phyloP scores from a whole-genome alignment of 2,797 vertebrate species.

The Scleropages formosus region DNA sequence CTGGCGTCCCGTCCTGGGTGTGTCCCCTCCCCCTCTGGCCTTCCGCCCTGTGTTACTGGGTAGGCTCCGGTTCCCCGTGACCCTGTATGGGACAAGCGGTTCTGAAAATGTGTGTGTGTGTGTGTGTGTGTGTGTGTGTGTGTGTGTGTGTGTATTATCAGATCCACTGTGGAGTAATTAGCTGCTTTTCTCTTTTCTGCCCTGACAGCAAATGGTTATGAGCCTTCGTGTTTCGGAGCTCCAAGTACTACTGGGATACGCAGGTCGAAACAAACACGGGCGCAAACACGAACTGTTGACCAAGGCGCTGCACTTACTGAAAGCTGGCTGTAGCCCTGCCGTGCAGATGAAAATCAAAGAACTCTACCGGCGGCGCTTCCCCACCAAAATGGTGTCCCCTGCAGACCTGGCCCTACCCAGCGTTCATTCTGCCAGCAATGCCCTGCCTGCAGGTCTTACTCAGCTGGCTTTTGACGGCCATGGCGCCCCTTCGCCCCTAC shows the following conservation, averaged over 20 bases:
- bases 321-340: constrained; percentile 93
- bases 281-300: constrained; percentile 98
- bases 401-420: constrained; percentile 83
- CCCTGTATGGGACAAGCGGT: too few species aligned
- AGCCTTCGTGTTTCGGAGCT: constrained; percentile 98
- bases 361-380: constrained; percentile 93
- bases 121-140: too few species aligned
- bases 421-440: constrained; percentile 78
- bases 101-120: too few species aligned
- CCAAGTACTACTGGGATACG: constrained; percentile 96
- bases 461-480: constrained; percentile 83
- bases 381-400: constrained; percentile 90
- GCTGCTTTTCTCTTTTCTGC: constrained; percentile 25
- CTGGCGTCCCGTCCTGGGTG: too few species aligned
- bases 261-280: constrained; percentile 96
- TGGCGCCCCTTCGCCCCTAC: constrained; percentile 78
- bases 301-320: constrained; percentile 92
- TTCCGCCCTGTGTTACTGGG: too few species aligned
- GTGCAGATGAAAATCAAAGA: constrained; percentile 99
- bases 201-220: constrained; percentile 98
- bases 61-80: too few species aligned
- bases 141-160: neutral
- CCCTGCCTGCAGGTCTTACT: constrained; percentile 82
- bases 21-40: too few species aligned
- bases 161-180: neutral